phyloP scores from a whole-genome alignment of 2,797 vertebrate species.

The Chanos chanos region DNA sequence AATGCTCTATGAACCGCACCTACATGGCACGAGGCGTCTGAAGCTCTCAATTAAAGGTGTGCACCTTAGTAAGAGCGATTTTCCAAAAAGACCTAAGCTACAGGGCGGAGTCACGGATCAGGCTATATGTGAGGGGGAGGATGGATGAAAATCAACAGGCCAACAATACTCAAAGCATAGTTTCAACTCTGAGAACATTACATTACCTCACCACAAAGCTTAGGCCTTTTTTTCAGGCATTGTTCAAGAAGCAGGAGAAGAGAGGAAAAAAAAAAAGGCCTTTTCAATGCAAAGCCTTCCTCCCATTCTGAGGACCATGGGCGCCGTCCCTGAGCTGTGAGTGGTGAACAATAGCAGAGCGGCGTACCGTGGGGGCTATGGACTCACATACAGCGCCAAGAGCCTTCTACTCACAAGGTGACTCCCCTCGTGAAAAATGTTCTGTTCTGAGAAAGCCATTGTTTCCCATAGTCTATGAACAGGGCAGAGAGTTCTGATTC shows the following conservation, averaged over 20 bases:
- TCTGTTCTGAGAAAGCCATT: conserved; percentile 30
- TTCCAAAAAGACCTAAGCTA: no score
- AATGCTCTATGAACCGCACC: no score
- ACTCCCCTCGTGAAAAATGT: conserved; percentile 25
- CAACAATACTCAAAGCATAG: conserved; percentile 19
- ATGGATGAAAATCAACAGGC: no score
- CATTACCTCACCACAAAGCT: conserved; percentile 29
- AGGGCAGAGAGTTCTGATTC: conserved; percentile 7
- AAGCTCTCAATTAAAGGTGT: no score
- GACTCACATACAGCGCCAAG: conserved; percentile 17
- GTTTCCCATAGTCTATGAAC: conserved; percentile 21
- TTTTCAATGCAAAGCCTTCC: conserved; percentile 67
- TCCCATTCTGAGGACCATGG: conserved; percentile 64
- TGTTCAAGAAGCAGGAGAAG: conserved; percentile 38
- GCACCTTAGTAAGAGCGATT: no score
- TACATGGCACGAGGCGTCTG: no score
- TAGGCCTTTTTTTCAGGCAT: conserved; percentile 30
- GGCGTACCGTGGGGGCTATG: conserved; percentile 8
- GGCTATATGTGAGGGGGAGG: no score
- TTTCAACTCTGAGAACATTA: no score
- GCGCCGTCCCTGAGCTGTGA: conserved; percentile 38
- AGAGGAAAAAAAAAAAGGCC: conserved; percentile 34
- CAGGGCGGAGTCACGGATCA: no score
- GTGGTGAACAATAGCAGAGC: conserved; percentile 38
- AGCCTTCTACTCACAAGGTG: conserved; percentile 26